Percentiles rank a stretch among this genome's conserved stretches.
These are phyloP conservation scores for human (Homo sapiens) DNA, from an alignment of 2,113 vertebrate genomes.

Conservation along the genomic window DNA sequence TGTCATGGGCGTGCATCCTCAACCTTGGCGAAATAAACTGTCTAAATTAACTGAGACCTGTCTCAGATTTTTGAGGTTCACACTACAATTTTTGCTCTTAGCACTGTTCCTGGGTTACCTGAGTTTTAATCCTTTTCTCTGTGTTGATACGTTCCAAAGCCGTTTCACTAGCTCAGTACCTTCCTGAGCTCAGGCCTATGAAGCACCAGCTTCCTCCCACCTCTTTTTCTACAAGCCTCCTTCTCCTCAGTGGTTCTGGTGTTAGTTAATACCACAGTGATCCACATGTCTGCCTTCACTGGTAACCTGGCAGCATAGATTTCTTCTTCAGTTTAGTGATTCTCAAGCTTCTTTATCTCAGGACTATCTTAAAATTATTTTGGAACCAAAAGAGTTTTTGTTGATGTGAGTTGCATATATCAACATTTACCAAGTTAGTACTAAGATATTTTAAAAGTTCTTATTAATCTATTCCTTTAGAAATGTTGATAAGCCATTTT, in stretches of 20 bases:
- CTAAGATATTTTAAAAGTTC: background rate
- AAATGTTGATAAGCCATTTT: background rate
- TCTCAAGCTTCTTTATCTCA: background rate
- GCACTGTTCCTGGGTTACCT: background rate
- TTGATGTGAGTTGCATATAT: background rate
- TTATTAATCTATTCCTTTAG: background rate
- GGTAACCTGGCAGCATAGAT: background rate
- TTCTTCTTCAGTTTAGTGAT: no score
- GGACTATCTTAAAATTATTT: background rate
- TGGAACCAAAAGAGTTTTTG: background rate
- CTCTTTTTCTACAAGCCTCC: background rate
- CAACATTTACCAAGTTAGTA: background rate
- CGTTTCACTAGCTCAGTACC: background rate
- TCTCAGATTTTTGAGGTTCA: no score
- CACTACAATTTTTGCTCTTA: background rate
- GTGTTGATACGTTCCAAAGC: background rate
- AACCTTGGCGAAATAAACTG: no score
- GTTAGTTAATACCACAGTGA: background rate
- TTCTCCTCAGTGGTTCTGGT: background rate
- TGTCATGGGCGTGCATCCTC: no score
- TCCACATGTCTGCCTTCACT: accelerated
- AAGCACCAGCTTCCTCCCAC: background rate
- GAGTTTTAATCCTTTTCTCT: background rate
- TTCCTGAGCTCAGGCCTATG: background rate
- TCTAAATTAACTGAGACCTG: no score